Base-by-base conservation (phyloP, 1,140 invertebrate genomes). In the Drosophila bipectinata region DNA sequence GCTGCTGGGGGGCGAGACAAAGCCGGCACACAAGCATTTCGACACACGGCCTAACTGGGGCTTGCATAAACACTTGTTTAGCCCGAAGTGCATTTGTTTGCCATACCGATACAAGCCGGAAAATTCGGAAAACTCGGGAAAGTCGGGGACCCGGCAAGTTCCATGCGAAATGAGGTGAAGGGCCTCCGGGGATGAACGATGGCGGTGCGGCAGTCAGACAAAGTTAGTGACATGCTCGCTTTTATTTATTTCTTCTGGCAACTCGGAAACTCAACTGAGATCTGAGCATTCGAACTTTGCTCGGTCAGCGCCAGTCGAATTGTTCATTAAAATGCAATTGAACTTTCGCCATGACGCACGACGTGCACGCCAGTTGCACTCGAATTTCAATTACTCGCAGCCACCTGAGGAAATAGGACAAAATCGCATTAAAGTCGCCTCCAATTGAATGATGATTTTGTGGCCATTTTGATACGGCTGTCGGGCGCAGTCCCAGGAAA, bases 251-350 rank as follows among this genome's bases (percentile, higher is more conserved):
- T 72, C 54, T 47, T 14, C 56, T 45, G 51, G 39, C 21, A 45
- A 32, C 51, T 53, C 60, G 47, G 14, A 30, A 55, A 48, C 10
- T 30, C 26, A 18, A 32, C 30, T 8, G 30, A 12, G 9, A 18
- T 18, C 41, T 44, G 18, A 47, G 18, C 44, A 47, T 12, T 58
- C 32, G 21, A 74, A 64, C 72, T 64, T 55, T 48, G n/a, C 14
- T 52, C 60, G 45, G 39, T 67, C 62, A 67, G 56, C 28, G 62
- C 10, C 58, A 47, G 53, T 39, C 45, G 71, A 73, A 69, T 55
- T 77, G 58, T 75, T 82, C 75, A 79, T 82, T 82, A 75, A 82
- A 82, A 78, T 75, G 63, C 74, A 83, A 81, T 81, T 84, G 56
- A 81, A 66, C 64, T 73, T 77, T 73, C 57, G 48, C 63, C 51